These are phyloP conservation scores for Chymomyza caudatula DNA, from an alignment of 2,888 invertebrate species.

Conservation along the genomic window DNA sequence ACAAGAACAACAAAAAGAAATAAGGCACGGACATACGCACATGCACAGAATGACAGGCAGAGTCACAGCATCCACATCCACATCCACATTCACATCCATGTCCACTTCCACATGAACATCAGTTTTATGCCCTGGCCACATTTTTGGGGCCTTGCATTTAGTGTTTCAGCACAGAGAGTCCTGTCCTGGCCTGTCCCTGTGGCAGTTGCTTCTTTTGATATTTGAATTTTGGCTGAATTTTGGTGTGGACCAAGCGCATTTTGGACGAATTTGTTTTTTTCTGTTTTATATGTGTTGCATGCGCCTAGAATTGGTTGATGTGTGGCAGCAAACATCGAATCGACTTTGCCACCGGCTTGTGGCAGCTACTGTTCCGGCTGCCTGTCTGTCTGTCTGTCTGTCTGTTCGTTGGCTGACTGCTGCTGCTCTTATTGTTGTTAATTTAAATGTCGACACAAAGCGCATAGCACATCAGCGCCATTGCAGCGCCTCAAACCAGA, in stretches of 20 bases:
- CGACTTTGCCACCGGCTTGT: not conserved
- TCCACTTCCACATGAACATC: constrained; percentile 1
- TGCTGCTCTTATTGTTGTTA: constrained; percentile 33
- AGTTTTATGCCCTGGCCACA: not conserved
- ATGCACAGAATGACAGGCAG: not conserved
- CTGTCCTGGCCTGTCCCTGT: constrained; percentile 1
- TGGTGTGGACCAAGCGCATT: not conserved
- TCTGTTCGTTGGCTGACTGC: constrained; percentile 13
- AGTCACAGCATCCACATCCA: constrained; percentile 18
- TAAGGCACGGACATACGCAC: constrained; percentile 2
- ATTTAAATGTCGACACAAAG: constrained; percentile 47
- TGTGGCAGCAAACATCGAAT: not conserved
- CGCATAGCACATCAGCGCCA: not conserved
- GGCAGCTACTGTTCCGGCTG: not conserved
- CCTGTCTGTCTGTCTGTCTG: not conserved
- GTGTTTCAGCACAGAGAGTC: not conserved
- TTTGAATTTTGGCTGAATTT: constrained; percentile 27
- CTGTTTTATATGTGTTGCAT: not conserved
- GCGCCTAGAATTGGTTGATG: not conserved
- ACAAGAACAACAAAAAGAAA: not conserved
- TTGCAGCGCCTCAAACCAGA: not conserved
- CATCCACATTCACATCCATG: not conserved
- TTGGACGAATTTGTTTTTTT: not conserved
- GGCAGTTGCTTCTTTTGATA: constrained; percentile 35
- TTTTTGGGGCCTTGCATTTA: not conserved